Evolutionary conservation across 1,140 invertebrate species (phyloP).

Genomic region (Megalopta genalis): DNA sequence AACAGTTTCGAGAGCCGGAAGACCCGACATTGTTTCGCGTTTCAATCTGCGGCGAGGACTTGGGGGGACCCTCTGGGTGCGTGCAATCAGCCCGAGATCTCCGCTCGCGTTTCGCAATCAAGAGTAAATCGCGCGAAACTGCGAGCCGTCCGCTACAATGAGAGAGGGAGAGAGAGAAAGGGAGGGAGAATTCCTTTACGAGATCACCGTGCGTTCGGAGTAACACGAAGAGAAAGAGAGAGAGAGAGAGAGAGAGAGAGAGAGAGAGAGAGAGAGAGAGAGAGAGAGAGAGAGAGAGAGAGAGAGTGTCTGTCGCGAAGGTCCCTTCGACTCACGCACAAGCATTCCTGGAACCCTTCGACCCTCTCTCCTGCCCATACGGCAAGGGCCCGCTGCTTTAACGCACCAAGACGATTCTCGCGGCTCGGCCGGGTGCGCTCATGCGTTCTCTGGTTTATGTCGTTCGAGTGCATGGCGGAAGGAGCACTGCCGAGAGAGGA

Average conservation of each 20-base stretch:
- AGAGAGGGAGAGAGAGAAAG: background rate
- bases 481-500: slow-evolving; percentile 9
- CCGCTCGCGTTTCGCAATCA: slow-evolving; percentile 41
- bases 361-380: background rate
- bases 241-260: too few relatives aligned
- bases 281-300: background rate
- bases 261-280: background rate
- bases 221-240: slow-evolving; percentile 3
- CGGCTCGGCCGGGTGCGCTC: slow-evolving; percentile 50
- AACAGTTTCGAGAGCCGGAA: background rate
- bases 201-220: slow-evolving; percentile 32
- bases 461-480: slow-evolving; percentile 43
- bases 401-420: slow-evolving; percentile 61
- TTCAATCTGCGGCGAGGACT: slow-evolving; percentile 3
- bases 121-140: slow-evolving; percentile 58
- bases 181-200: slow-evolving; percentile 53
- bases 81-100: slow-evolving; percentile 5
- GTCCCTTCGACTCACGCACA: slow-evolving; percentile 46
- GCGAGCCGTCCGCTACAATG: slow-evolving; percentile 35
- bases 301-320: slow-evolving; percentile 50
- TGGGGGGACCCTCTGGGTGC: background rate
- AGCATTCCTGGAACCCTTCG: slow-evolving; percentile 49
- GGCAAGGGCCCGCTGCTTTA: slow-evolving; percentile 32
- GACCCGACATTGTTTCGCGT: slow-evolving; percentile 23
- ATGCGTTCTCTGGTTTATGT: slow-evolving; percentile 62